A percentile compares a stretch with the other conserved stretches of the same genome.
phyloP scores from a whole-genome alignment of 2,113 vertebrate species.

The Azemiops feae region DNA sequence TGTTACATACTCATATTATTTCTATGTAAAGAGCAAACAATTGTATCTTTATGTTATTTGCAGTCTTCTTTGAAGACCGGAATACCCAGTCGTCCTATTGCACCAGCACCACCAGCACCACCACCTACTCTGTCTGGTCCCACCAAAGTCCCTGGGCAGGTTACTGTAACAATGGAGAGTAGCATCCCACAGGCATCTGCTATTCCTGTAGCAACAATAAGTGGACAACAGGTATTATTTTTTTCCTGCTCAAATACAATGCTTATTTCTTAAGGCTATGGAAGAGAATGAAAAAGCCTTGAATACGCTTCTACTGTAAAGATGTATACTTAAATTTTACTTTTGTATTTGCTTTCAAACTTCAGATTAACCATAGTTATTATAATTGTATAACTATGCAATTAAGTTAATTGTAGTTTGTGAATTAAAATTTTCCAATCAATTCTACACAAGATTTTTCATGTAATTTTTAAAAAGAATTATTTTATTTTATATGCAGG shows the following conservation, averaged over 20 bases:
- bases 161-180: slow-evolving; percentile 92
- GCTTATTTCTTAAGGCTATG: not conserved
- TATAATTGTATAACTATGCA: not conserved
- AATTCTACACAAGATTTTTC: not conserved
- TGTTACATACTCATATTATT: not conserved
- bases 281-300: not conserved
- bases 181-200: slow-evolving; percentile 87
- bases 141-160: slow-evolving; percentile 89
- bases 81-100: slow-evolving; percentile 94
- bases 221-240: slow-evolving; percentile 87
- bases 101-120: slow-evolving; percentile 94
- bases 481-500: slow-evolving; percentile 68
- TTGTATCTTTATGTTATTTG: slow-evolving; percentile 42
- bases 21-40: not conserved
- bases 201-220: slow-evolving; percentile 98
- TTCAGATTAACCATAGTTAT: not conserved
- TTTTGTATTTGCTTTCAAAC: not conserved
- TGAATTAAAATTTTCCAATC: not conserved
- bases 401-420: not conserved
- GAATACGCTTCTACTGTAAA: not conserved
- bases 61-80: slow-evolving; percentile 88
- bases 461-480: not conserved
- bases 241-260: slow-evolving; percentile 29
- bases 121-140: slow-evolving; percentile 85
- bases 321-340: not conserved